phyloP scores from a whole-genome alignment of 2,113 vertebrate genomes.

The Heterocephalus glaber region DNA sequence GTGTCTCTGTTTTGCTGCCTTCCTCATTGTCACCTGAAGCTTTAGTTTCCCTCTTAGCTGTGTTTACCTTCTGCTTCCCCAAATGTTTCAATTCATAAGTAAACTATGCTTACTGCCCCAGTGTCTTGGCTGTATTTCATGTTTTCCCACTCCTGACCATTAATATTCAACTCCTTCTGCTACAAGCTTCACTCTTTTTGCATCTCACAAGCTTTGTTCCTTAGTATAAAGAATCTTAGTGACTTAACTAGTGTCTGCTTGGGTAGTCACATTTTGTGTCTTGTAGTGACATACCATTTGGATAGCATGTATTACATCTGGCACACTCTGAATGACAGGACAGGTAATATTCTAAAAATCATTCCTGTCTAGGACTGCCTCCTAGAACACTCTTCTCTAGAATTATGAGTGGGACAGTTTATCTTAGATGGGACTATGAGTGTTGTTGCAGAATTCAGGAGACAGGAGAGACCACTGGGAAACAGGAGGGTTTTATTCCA shows the following conservation, averaged over 20 bases:
- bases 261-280: neutral
- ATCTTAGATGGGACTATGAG: neutral
- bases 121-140: neutral
- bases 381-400: neutral
- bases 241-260: neutral
- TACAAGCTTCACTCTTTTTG: neutral
- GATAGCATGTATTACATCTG: neutral
- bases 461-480: too few relatives aligned
- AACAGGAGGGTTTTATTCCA: too few relatives aligned
- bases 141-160: neutral
- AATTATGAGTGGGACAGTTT: neutral
- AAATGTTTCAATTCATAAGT: neutral
- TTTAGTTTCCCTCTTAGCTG: neutral
- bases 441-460: neutral
- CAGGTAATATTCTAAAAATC: neutral
- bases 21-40: neutral
- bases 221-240: neutral
- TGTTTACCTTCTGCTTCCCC: constrained; percentile 6
- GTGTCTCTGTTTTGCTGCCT: neutral
- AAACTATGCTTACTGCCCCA: neutral
- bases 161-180: neutral
- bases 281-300: neutral
- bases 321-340: neutral
- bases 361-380: neutral
- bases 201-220: neutral